Conservation (phyloP, 1,140 invertebrate genomes). For the Polyergus mexicanus region DNA sequence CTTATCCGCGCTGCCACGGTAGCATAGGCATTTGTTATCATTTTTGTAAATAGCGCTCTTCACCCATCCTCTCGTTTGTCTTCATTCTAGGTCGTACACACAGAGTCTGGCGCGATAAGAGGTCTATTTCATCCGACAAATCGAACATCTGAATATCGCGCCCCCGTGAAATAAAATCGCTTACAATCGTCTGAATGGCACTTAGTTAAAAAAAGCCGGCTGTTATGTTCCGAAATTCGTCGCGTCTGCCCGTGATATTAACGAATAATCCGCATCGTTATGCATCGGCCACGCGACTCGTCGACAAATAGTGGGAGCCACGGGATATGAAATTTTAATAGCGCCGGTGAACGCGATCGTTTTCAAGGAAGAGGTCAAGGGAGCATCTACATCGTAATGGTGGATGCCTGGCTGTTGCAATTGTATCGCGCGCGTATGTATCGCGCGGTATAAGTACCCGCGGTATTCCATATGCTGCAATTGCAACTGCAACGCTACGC, state of each 20-base stretch:
- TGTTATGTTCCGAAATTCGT: slow-evolving; percentile 21
- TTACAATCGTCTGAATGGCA: neutral
- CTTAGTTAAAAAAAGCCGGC: slow-evolving; percentile 7
- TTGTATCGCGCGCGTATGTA: slow-evolving; percentile 25
- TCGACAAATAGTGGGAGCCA: slow-evolving; percentile 51
- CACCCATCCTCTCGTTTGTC: slow-evolving; percentile 33
- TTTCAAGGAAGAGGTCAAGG: slow-evolving; percentile 35
- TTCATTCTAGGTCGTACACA: slow-evolving; percentile 47
- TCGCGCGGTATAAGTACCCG: slow-evolving; percentile 37
- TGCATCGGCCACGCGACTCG: neutral
- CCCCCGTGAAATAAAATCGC: slow-evolving; percentile 19
- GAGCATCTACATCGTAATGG: slow-evolving; percentile 5
- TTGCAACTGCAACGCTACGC: slow-evolving; percentile 42
- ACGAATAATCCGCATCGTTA: slow-evolving; percentile 20
- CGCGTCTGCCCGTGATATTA: neutral
- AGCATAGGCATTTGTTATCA: slow-evolving; percentile 47
- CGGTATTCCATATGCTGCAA: slow-evolving; percentile 46
- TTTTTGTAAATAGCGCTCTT: slow-evolving; percentile 56
- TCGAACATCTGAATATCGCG: slow-evolving; percentile 28
- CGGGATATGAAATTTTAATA: slow-evolving; percentile 67
- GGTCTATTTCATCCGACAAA: slow-evolving; percentile 53
- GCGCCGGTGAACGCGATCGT: slow-evolving; percentile 50
- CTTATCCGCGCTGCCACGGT: slow-evolving; percentile 50
- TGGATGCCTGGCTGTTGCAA: slow-evolving; percentile 7
- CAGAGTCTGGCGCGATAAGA: slow-evolving; percentile 51